Evolutionary conservation across 2,888 invertebrate genomes (phyloP), one percentile per base, ranked within the genome.

Genomic region (Dicyrtomina minuta): DNA sequence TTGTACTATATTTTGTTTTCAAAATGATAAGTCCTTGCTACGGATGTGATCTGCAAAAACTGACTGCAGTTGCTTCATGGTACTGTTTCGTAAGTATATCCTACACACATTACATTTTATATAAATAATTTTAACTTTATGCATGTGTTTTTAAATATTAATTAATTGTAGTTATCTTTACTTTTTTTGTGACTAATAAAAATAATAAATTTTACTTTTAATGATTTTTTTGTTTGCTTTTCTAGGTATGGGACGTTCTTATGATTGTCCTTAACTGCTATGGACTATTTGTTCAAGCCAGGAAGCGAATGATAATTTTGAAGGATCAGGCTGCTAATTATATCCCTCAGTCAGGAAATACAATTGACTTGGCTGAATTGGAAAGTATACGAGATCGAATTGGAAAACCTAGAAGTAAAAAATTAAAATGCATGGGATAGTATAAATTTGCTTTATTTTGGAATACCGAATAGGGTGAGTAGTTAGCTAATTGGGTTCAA

Each of bases 51-150:
- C 33, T 66, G 17, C 56, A 56, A n/a, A 66, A 20, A 15, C 6
- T 66, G 10, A 56, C 66, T 2, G 43, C 27, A 1, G n/a, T 66
- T 1, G 66, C 55, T 41, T 17, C 66, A 8, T 66, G 66, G 66
- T 66, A 66, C 26, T 56, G 66, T 27, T 56, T 66, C 10, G 66
- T 66, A 66, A 61, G 44, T 46, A 15, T n/a, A n/a, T n/a, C n/a
- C n/a, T n/a, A n/a, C n/a, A n/a, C n/a, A n/a, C n/a, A n/a, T n/a
- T n/a, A n/a, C n/a, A n/a, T n/a, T 27, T 20, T 17, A 6, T 20
- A 20, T n/a, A 8, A 56, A n/a, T n/a, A n/a, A 43, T 13, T 10
- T 13, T 43, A 13, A 13, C 43, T 13, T 43, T 43, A 13, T 43
- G 43, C 56, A 56, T n/a, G n/a, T n/a, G n/a, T 13, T 44, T 20